Conservation (phyloP, 2,797 vertebrate genomes). For the Anabacerthia variegaticeps region DNA sequence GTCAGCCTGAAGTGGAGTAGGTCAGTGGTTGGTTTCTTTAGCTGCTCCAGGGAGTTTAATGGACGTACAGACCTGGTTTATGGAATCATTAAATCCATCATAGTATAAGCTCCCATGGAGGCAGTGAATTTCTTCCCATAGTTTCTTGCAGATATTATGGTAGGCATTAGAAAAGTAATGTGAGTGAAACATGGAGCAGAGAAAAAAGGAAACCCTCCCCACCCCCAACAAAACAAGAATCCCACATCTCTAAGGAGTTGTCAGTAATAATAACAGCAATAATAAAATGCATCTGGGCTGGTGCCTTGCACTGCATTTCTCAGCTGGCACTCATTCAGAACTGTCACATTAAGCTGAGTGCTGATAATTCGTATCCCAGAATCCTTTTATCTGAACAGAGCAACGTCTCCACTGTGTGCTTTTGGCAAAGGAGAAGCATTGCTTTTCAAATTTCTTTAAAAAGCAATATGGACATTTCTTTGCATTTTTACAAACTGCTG, state of each 20-base stretch:
- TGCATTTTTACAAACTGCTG: constrained; percentile 64
- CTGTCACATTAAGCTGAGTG: constrained; percentile 66
- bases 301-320: constrained; percentile 63
- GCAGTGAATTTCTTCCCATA: constrained; percentile 38
- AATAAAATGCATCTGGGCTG: constrained; percentile 76
- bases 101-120: background rate
- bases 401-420: constrained; percentile 63
- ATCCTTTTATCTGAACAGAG: constrained; percentile 76
- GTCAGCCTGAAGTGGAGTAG: constrained; percentile 5
- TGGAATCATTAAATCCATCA: constrained; percentile 21
- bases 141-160: constrained; percentile 9
- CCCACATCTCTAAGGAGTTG: constrained; percentile 68
- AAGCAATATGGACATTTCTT: constrained; percentile 58
- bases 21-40: constrained; percentile 15
- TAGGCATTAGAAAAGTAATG: constrained; percentile 1
- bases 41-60: background rate
- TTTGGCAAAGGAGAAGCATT: constrained; percentile 64
- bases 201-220: background rate
- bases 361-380: constrained; percentile 72
- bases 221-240: background rate
- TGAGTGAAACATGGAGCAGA: background rate
- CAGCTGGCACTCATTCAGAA: constrained; percentile 69
- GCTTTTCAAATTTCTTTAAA: constrained; percentile 72
- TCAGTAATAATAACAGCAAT: constrained; percentile 68
- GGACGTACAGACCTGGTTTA: background rate